Base-by-base conservation (phyloP, 2,113 vertebrate species). In the Taurulus bubalis region DNA sequence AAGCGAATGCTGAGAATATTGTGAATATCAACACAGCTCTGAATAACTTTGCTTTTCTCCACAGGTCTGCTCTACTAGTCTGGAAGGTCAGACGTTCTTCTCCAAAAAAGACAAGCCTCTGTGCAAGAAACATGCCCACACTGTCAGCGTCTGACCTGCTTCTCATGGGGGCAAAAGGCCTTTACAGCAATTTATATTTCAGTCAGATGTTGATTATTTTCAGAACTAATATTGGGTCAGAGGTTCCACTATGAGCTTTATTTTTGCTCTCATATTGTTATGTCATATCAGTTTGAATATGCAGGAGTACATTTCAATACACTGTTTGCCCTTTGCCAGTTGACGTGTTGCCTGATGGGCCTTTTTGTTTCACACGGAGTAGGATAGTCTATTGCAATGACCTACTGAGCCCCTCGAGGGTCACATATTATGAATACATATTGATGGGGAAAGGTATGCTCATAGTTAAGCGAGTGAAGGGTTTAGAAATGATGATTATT, bases 61-160 rank as follows among this genome's bases (percentile, higher is more conserved):
- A 26, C 65, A 94, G 98, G 96, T 99, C 10, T 99, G 98, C 90
- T 97, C 90, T 77, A 93, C 94, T 51, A 97, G 92, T 93, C 95
- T 99, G 94, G 97, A 99, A 90, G 97, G 98, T 67, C 98, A 98
- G 85, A 87, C 96, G 3, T 99, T 99, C 95, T 99, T 98, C 95
- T 99, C 97, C 86, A 99, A 99, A 93, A 99, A 99, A 85, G 97
- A 99, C 91, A 99, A 98, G 84, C 96, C 97, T 1, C 90, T 99
- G 80, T 99, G 98, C 96, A 99, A 99, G 96, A 99, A 99, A 85
- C 98, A 99, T 0, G 97, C 98, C 75, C 96, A 99, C 90, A 95
- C 95, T 38, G 82, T 98, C 89, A 97, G 97, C 90, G 92, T 98
- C 91, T 99, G 92, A 98, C 32, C 55, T n/a, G 4, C 32, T 22